Base-by-base conservation (phyloP, 1,140 invertebrate genomes). In the Drosophila repleta region DNA sequence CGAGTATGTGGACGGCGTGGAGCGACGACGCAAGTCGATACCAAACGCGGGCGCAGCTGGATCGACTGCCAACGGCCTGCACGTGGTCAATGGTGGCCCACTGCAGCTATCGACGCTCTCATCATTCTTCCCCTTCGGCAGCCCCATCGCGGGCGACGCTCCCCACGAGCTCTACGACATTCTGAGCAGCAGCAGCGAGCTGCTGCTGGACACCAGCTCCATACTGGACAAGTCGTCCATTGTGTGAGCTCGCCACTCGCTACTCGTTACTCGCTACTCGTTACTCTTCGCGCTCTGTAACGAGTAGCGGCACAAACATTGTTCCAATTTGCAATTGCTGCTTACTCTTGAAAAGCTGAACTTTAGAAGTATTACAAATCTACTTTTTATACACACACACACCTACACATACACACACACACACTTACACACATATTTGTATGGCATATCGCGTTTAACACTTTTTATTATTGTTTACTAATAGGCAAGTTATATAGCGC, bases 41-140 rank as follows among this genome's bases (percentile, higher is more conserved):
- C 53, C 64, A 6, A 11, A 17, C 46, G 17, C 15, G 17, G 11
- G 48, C 15, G n/a, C 6, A 20, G 4, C 39, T 43, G 20, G 21
- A 26, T 55, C 76, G 1, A 18, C 70, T 3, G 58, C 76, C 0
- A 89, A 84, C 41, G 83, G 80, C 10, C 56, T 82, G 11, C 51
- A 57, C 2, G 61, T 67, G 17, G 70, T 79, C 4, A 76, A 63
- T 24, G 64, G 69, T 3, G 58, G 71, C 2, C 39, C 64, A 6
- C 17, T 79, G 62, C 72, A 69, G 57, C 53, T 74, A 11, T 87
- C 91, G 13, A 78, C 79, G 4, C 91, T 93, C 0, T 93, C 92
- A n/a, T 93, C 92, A 51, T 93, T 93, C 75, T 93, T 92, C 76
- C 93, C 93, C 15, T 93, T 93, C 72, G 91, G 90, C 18, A 79